Evolutionary conservation across 1,140 invertebrate genomes (phyloP).

Genomic region (Bombus cullumanus): DNA sequence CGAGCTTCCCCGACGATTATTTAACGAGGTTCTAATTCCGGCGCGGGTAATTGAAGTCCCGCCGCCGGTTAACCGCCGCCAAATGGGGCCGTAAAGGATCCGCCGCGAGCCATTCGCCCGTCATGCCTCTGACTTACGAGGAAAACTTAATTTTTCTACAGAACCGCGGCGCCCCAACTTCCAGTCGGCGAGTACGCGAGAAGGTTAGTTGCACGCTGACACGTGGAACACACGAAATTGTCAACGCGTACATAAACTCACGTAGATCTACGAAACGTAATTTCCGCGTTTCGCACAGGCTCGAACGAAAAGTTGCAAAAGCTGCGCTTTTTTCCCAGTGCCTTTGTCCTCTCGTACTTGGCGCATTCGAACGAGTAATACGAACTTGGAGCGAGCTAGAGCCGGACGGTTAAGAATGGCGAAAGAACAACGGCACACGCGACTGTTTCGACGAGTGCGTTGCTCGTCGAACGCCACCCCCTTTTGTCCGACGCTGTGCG

Average conservation of each 20-base stretch:
- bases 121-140: background rate
- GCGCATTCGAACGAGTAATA: no score
- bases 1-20: slow-evolving; percentile 34
- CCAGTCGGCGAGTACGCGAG: background rate
- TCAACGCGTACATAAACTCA: no score
- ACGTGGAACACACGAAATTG: no score
- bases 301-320: no score
- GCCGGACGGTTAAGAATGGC: no score
- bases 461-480: background rate
- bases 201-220: no score
- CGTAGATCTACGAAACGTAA: no score
- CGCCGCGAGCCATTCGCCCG: background rate
- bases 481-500: background rate
- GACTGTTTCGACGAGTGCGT: background rate
- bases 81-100: slow-evolving; percentile 1
- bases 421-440: no score
- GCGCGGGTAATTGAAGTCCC: slow-evolving; percentile 7
- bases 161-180: background rate
- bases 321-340: fast-evolving
- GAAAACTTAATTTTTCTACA: background rate
- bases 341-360: no score
- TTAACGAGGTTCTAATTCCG: slow-evolving; percentile 63
- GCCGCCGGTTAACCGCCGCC: background rate
- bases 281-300: no score
- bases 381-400: no score